Conservation (phyloP, 1,140 invertebrate genomes). For the Ostrea denselamellosa region DNA sequence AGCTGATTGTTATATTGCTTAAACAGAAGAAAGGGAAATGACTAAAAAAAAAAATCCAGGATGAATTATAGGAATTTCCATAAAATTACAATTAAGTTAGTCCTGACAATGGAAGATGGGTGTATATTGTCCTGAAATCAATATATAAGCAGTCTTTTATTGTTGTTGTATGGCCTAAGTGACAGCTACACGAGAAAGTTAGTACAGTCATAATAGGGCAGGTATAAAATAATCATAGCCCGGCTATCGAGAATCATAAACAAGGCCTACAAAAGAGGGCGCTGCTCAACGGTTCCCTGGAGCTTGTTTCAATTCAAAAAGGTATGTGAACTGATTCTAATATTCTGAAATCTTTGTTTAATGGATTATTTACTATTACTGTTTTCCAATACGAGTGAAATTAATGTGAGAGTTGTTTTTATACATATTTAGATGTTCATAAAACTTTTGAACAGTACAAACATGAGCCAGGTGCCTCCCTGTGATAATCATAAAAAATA, state of each 20-base stretch:
- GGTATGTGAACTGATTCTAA: no score
- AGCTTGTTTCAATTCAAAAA: no score
- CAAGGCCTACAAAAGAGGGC: not conserved
- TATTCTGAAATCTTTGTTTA: no score
- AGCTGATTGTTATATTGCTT: not conserved
- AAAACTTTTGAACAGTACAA: no score
- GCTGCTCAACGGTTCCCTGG: not conserved
- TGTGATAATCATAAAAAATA: no score
- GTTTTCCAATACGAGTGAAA: no score
- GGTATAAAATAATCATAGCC: not conserved
- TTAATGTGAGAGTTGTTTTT: no score
- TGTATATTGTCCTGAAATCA: not conserved
- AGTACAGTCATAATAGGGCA: slow-evolving; percentile 12
- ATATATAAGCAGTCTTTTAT: slow-evolving; percentile 3
- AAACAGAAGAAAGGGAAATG: not conserved
- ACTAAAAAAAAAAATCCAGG: not conserved
- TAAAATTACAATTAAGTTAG: slow-evolving; percentile 18
- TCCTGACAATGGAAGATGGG: not conserved
- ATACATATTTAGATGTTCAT: no score
- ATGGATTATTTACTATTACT: no score
- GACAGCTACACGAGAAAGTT: slow-evolving; percentile 19
- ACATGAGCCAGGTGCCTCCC: no score
- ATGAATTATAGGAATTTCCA: not conserved
- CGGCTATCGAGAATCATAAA: not conserved
- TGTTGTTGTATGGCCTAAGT: not conserved